phyloP scores from a whole-genome alignment of 2,797 vertebrate genomes.

The Ptychadena robeensis region DNA sequence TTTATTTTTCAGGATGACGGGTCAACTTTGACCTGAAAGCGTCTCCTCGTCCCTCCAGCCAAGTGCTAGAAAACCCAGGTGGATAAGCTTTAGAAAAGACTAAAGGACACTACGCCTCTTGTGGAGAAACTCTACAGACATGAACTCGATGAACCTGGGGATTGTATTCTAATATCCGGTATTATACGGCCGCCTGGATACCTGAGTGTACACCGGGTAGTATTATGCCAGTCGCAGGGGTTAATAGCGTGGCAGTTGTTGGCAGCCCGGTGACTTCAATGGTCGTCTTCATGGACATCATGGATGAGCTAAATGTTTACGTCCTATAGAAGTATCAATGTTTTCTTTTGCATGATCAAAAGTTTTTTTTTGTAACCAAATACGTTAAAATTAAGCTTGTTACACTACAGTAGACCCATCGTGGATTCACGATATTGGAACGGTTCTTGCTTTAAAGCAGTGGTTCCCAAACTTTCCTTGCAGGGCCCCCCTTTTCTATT shows the following conservation, averaged over 20 bases:
- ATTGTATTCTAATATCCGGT: constrained; percentile 36
- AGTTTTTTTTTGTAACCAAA: too few relatives aligned
- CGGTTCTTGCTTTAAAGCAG: neutral
- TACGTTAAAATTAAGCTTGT: too few relatives aligned
- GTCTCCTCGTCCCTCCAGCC: constrained; percentile 16
- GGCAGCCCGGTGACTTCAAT: neutral
- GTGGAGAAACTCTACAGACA: constrained; percentile 19
- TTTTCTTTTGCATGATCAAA: neutral
- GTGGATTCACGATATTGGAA: neutral
- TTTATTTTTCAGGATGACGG: constrained; percentile 1
- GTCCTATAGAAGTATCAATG: neutral
- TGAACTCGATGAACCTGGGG: constrained; percentile 8
- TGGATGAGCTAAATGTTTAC: neutral
- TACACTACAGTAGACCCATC: neutral
- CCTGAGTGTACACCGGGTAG: constrained; percentile 4
- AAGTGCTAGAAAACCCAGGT: constrained; percentile 17
- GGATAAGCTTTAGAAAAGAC: constrained; percentile 38
- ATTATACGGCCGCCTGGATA: constrained; percentile 41
- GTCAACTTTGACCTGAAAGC: constrained; percentile 28
- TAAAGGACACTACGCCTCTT: constrained; percentile 23
- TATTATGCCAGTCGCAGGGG: constrained; percentile 28
- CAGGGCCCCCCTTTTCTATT: too few relatives aligned
- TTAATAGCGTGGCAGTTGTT: constrained; percentile 41
- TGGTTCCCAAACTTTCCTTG: too few relatives aligned
- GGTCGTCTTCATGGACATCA: neutral